These are phyloP conservation scores for Glandiceps talaboti DNA, from an alignment of 53 echinoderm and acorn worm genomes.

Conservation along the genomic window DNA sequence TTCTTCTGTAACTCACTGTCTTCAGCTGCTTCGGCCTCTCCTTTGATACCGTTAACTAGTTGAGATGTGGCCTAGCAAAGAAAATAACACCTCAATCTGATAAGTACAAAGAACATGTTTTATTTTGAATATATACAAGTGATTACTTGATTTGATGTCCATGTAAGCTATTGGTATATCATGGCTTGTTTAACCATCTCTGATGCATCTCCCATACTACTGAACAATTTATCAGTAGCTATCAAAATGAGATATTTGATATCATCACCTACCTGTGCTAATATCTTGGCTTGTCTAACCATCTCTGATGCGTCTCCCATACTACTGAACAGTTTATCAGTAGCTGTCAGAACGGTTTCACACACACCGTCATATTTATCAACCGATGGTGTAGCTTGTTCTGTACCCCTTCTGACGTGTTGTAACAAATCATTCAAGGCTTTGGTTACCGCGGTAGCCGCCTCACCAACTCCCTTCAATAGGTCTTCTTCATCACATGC, in stretches of 20 bases:
- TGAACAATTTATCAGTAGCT: slow-evolving; percentile 89
- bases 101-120: no score
- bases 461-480: slow-evolving; percentile 53
- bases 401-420: slow-evolving; percentile 82
- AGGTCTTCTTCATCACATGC: slow-evolving; percentile 79
- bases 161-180: no score
- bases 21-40: slow-evolving; percentile 65
- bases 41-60: slow-evolving; percentile 85
- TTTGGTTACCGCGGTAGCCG: slow-evolving; percentile 84
- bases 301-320: slow-evolving; percentile 88
- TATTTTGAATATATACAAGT: no score
- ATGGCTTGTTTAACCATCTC: slow-evolving; percentile 99
- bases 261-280: slow-evolving; percentile 79
- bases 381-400: slow-evolving; percentile 18
- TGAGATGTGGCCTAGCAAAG: slow-evolving; percentile 63
- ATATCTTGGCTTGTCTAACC: slow-evolving; percentile 92
- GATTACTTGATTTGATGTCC: no score
- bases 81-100: no score
- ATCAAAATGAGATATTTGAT: slow-evolving; percentile 72
- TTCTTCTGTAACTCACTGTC: slow-evolving; percentile 51
- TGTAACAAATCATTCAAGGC: slow-evolving; percentile 81
- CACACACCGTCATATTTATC: slow-evolving; percentile 80
- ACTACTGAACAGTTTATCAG: slow-evolving; percentile 84
- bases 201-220: slow-evolving; percentile 75
- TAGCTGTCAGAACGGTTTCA: slow-evolving; percentile 78